These are phyloP conservation scores for Neodontobutis hainanensis DNA, from an alignment of 2,113 vertebrate species.

Conservation along the genomic window DNA sequence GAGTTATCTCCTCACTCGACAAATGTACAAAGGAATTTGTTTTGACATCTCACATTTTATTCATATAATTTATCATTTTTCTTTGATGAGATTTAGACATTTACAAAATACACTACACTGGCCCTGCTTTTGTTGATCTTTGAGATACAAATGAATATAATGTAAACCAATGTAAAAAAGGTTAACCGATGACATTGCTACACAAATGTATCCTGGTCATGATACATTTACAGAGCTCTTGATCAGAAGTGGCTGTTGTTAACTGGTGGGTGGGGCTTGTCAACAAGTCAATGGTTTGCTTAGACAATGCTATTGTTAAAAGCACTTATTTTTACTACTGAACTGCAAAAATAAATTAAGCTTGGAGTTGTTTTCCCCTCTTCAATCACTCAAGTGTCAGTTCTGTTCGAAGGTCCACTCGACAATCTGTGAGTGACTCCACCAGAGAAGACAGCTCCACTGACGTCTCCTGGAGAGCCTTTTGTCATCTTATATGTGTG, in stretches of 20 bases:
- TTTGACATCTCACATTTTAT: background rate
- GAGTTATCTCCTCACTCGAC: background rate
- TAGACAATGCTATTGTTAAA: too few species aligned
- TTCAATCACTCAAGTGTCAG: background rate
- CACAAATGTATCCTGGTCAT: too few species aligned
- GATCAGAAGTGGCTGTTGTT: too few species aligned
- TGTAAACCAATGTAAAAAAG: too few species aligned
- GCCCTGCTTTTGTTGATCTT: background rate
- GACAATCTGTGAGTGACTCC: constrained; percentile 1
- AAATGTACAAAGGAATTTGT: background rate
- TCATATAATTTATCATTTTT: background rate
- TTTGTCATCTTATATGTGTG: constrained; percentile 27
- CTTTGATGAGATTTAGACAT: background rate
- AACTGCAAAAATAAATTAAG: background rate
- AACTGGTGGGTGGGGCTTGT: too few species aligned
- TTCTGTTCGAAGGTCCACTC: constrained; percentile 3
- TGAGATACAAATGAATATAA: too few species aligned
- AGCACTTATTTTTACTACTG: background rate
- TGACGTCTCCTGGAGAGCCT: constrained; percentile 16
- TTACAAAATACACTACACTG: background rate
- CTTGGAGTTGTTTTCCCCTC: background rate
- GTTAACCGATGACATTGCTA: too few species aligned
- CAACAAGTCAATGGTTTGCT: too few species aligned
- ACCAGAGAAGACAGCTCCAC: constrained; percentile 10
- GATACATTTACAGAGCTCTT: too few species aligned